Percentiles rank a stretch among this genome's conserved stretches.
Conservation (phyloP, 2,888 invertebrate species). For the Oligia fasciuncula region DNA sequence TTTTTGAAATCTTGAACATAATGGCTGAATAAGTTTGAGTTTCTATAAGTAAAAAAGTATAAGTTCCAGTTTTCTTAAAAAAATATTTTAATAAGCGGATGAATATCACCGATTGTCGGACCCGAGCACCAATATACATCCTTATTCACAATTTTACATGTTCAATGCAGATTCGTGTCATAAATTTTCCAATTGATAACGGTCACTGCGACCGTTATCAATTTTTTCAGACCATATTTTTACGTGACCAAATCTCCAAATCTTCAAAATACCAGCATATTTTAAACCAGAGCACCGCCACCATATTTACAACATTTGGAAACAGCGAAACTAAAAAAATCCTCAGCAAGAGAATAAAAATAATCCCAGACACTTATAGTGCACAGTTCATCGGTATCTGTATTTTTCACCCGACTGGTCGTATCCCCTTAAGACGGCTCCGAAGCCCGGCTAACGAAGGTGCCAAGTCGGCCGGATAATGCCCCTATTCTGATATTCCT, state of each 20-base stretch:
- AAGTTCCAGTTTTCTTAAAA: neutral
- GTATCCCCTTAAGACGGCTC: slow-evolving; percentile 63
- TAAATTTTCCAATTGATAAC: neutral
- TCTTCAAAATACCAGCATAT: neutral
- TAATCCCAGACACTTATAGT: slow-evolving; percentile 47
- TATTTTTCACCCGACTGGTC: slow-evolving; percentile 72
- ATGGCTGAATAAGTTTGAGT: slow-evolving; percentile 18
- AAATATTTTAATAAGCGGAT: slow-evolving; percentile 1
- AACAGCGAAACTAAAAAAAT: slow-evolving; percentile 25
- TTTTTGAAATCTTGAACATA: slow-evolving; percentile 51
- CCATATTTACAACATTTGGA: neutral
- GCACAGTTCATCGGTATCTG: slow-evolving; percentile 72
- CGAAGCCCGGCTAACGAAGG: slow-evolving; percentile 67
- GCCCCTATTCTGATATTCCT: slow-evolving; percentile 70
- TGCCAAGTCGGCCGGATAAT: slow-evolving; percentile 72
- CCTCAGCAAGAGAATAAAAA: slow-evolving; percentile 24
- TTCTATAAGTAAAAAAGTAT: slow-evolving; percentile 29
- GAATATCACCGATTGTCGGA: neutral
- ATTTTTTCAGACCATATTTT: too few species aligned
- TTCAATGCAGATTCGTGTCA: neutral
- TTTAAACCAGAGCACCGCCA: neutral
- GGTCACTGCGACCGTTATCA: too few species aligned
- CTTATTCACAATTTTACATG: neutral
- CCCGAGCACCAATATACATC: neutral
- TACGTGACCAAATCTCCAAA: neutral